Evolutionary conservation across 2,113 vertebrate genomes (phyloP), one percentile per base, ranked within the genome.

Genomic region (Lynx canadensis): DNA sequence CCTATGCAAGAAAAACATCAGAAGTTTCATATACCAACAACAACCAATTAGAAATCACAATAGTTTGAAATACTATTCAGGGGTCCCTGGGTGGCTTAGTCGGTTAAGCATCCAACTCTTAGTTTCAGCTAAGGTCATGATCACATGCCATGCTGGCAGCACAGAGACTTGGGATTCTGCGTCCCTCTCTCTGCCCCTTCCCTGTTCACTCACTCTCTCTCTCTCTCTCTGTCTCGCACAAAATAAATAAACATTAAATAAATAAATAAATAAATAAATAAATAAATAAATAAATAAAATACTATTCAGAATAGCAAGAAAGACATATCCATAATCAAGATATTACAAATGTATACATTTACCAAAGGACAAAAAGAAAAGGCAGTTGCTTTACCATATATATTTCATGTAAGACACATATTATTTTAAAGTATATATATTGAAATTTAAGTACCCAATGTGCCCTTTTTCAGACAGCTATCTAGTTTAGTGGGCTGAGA

Each of bases 341-440:
- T 36, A 73, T 71, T 27, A 71, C 8, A 36, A 90, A 55, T 31
- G 18, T 79, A 41, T 50, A 65, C 0, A 45, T 45, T 55, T 63
- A 60, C 60, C 36, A 52, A 71, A 90, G 6, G 52, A 91, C 41
- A 65, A 96, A 85, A 90, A 27, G 19, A 93, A 89, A 88, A 73
- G 73, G 50, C 65, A 73, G 85, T 55, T 85, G 41, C 9, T 23
- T 85, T 80, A 36, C 8, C 50, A 79, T 73, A 18, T 52, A 73
- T 45, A 50, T 52, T 45, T 45, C 41, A 79, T 25, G 11, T 79
- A 71, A 85, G 55, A 79, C 2, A 52, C 21, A 36, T 66, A 78
- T 36, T 85, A 69, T 79, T 84, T 79, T 66, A 66, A 33, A 52
- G 52, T 36, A 71, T n/a, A 1, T 57, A 21, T 66, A 65, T 57